Evolutionary conservation across 2,888 invertebrate species (phyloP).

Genomic region (Drosophila tanythrix): DNA sequence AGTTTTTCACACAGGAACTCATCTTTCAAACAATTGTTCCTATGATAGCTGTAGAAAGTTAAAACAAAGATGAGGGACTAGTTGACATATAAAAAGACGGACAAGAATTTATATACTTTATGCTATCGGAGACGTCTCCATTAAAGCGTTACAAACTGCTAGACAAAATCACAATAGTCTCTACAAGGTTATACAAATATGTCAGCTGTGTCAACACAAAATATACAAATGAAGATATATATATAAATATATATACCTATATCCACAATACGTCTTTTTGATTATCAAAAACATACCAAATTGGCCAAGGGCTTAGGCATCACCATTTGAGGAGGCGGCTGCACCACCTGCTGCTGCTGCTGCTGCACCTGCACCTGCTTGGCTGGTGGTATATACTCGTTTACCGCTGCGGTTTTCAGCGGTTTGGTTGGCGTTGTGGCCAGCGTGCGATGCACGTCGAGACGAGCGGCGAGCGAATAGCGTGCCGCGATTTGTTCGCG

Average conservation of each 20-base stretch:
- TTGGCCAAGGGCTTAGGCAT: constrained; percentile 54
- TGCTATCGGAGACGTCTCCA: not conserved
- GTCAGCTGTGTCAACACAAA: not conserved
- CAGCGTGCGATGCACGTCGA: constrained; percentile 72
- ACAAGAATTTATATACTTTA: not conserved
- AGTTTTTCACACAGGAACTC: not conserved
- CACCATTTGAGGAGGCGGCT: constrained; percentile 20
- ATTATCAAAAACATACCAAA: constrained; percentile 47
- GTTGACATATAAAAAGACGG: not conserved
- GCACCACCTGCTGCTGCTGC: constrained; percentile 23
- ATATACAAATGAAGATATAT: not conserved
- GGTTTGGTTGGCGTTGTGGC: constrained; percentile 35
- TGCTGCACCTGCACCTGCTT: constrained; percentile 33
- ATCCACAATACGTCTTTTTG: not conserved
- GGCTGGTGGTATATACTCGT: constrained; percentile 48
- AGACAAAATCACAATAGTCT: not conserved
- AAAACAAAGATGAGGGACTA: not conserved
- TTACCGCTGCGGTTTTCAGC: constrained; percentile 28
- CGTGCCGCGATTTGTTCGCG: constrained; percentile 73
- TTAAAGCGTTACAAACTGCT: not conserved
- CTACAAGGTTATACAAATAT: not conserved
- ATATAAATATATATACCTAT: not conserved
- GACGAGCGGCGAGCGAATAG: constrained; percentile 71
- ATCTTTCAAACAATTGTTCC: not conserved
- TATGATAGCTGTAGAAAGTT: not conserved